Percentiles rank a stretch among this genome's conserved stretches.
phyloP scores from a whole-genome alignment of 2,113 vertebrate species.

The Sminthopsis crassicaudata region DNA sequence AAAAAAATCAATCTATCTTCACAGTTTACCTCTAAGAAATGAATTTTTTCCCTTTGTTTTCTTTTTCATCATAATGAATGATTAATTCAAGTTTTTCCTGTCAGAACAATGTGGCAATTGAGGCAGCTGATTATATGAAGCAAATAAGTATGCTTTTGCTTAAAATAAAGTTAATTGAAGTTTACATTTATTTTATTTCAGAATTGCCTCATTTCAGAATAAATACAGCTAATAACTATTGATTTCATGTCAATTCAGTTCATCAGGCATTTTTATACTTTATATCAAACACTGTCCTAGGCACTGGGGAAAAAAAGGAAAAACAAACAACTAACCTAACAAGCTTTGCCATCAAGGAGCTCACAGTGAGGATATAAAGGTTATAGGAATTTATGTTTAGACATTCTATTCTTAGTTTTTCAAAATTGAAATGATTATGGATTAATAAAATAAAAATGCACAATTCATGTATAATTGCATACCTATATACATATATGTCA shows the following conservation, averaged over 20 bases:
- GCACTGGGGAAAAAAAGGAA: neutral
- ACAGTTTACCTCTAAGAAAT: neutral
- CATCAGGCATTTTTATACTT: neutral
- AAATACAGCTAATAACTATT: neutral
- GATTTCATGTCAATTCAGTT: neutral
- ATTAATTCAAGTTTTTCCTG: neutral
- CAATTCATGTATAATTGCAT: neutral
- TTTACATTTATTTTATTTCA: neutral
- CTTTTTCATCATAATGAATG: neutral
- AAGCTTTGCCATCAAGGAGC: neutral
- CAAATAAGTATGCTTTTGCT: slow-evolving; percentile 39
- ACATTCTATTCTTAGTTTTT: slow-evolving; percentile 58
- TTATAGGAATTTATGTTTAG: slow-evolving; percentile 52
- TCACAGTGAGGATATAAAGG: neutral
- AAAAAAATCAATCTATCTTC: neutral
- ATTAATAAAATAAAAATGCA: slow-evolving; percentile 70
- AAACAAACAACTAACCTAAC: neutral
- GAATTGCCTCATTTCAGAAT: neutral
- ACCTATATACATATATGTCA: slow-evolving; percentile 43
- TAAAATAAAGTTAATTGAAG: slow-evolving; percentile 48
- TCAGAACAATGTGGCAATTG: slow-evolving; percentile 45
- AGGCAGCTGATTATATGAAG: slow-evolving; percentile 23
- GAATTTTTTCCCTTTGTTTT: neutral
- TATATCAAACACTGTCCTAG: neutral
- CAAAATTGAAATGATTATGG: slow-evolving; percentile 69